These are phyloP conservation scores for Axea sp. DNA, from an alignment of 2,888 invertebrate genomes.

Conservation along the genomic window DNA sequence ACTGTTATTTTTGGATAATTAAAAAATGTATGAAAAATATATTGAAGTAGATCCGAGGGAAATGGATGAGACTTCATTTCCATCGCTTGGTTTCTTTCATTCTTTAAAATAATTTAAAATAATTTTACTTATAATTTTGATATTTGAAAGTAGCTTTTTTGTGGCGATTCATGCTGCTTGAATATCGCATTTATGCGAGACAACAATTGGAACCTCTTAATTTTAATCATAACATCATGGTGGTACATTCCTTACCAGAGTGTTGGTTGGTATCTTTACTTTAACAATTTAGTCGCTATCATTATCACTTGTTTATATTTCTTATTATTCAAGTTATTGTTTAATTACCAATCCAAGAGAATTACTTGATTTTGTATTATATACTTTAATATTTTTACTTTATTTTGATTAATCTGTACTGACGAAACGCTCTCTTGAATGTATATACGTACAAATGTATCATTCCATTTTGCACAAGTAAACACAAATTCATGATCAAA, in stretches of 20 bases:
- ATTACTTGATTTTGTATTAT: constrained; percentile 77
- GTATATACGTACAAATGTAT: constrained; percentile 56
- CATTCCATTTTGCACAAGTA: constrained; percentile 35
- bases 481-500: constrained; percentile 25
- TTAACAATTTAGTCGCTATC: constrained; percentile 67
- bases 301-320: constrained; percentile 63
- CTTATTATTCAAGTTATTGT: constrained; percentile 63
- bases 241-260: constrained; percentile 73
- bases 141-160: constrained; percentile 1
- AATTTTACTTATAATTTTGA: constrained; percentile 34
- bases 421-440: constrained; percentile 35
- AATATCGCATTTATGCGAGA: background rate
- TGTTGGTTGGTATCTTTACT: constrained; percentile 78
- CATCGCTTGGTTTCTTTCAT: constrained; percentile 38
- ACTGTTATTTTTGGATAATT: constrained; percentile 10
- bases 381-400: constrained; percentile 66
- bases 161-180: constrained; percentile 25
- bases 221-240: constrained; percentile 66
- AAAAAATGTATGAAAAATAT: background rate
- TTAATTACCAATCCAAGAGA: constrained; percentile 66
- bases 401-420: constrained; percentile 18
- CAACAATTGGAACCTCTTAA: constrained; percentile 19
- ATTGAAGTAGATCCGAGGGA: constrained; percentile 29
- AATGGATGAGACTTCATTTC: constrained; percentile 59
- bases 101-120: background rate